Evolutionary conservation across 2,113 vertebrate species (phyloP).

Genomic region (Chitala chitala): DNA sequence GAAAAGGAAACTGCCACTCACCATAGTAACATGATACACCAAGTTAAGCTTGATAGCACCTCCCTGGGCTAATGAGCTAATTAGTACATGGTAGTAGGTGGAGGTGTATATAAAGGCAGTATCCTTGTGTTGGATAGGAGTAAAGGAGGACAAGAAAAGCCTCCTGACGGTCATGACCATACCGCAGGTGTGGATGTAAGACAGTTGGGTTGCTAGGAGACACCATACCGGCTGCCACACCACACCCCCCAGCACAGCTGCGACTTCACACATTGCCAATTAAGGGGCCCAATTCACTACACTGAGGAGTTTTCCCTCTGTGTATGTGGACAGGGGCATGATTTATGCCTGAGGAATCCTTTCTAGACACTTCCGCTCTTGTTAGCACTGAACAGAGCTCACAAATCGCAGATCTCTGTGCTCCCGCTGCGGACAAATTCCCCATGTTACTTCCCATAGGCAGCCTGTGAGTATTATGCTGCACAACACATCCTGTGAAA

Average conservation of each 20-base stretch:
- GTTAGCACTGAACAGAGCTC: neutral
- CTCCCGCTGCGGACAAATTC: neutral
- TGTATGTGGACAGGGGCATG: neutral
- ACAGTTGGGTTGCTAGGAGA: neutral
- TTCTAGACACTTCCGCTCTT: neutral
- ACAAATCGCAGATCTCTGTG: neutral
- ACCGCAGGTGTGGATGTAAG: neutral
- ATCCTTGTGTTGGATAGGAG: neutral
- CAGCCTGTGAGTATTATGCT: neutral
- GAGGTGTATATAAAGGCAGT: neutral
- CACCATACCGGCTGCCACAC: neutral
- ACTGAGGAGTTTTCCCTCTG: neutral
- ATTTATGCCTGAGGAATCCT: neutral
- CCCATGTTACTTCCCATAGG: too few species aligned
- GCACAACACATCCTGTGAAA: too few species aligned
- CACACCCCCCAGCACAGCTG: neutral
- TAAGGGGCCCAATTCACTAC: neutral
- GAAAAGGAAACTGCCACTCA: constrained; percentile 19
- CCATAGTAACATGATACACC: constrained; percentile 16
- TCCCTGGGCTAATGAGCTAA: constrained; percentile 27
- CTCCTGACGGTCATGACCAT: neutral
- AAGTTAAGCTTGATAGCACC: neutral
- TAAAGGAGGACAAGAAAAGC: neutral
- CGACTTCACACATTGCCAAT: neutral
- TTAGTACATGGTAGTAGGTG: constrained; percentile 13